Base-by-base conservation (phyloP, 2,888 invertebrate genomes). In the Sesia apiformis region DNA sequence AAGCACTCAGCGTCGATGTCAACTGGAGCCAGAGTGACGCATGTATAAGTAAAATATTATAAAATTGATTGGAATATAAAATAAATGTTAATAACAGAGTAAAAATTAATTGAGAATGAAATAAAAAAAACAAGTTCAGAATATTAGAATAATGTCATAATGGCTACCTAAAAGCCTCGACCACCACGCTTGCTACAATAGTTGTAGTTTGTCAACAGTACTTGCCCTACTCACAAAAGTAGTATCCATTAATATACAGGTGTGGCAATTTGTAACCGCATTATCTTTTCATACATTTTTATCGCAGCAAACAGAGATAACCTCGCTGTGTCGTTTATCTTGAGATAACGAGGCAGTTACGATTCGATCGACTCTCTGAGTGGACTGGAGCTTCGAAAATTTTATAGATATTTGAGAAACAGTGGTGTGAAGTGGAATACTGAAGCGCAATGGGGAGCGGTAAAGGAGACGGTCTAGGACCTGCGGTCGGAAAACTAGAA, bases 401-500 rank as follows among this genome's bases (percentile, higher is more conserved):
- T 53, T 58, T 66, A 55, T 52, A 57, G 55, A 55, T 38, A 5
- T 50, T 50, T 4, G 38, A 7, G 7, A 50, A 50, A 38, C 0
- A 50, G 55, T 56, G 56, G 58, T 59, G 66, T 60, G 60, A 60
- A 67, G 65, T 70, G 66, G 65, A 78, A 62, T 38, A n/a, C 55
- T 74, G 59, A 66, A 77, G 80, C 81, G 79, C 75, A 72, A 92
- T 92, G 92, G 91, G 91, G 58, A 84, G 83, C 64, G 92, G 91
- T 40, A 87, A 81, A 66, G 87, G 86, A 4, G 75, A 78, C 57
- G 91, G 91, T 51, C 79, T 85, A 58, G 91, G 91, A 55, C 81
- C 85, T 56, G 89, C 85, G 3, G 85, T 89, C 40, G 90, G 90
- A 52, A 92, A 92, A 71, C 84, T 95, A 69, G 95, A 95, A 74